phyloP scores from a whole-genome alignment of 1,140 invertebrate species.

The Panagrolaimus sp. region DNA sequence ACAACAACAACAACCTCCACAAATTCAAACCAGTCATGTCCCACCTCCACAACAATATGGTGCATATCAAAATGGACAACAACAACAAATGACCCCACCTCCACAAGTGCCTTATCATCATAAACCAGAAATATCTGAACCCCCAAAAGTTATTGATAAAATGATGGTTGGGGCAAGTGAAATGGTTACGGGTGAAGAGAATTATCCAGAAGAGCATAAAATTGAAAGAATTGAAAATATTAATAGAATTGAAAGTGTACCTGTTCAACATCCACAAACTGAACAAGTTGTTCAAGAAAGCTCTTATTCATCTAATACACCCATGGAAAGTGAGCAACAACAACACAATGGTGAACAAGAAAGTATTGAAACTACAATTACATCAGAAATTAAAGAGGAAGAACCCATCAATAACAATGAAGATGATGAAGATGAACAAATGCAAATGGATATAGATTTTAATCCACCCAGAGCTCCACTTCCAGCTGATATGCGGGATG shows the following conservation, averaged over 20 bases:
- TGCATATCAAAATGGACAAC: background rate
- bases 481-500: too few species aligned
- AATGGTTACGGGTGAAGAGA: background rate
- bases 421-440: background rate
- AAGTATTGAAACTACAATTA: background rate
- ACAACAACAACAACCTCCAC: conserved; percentile 14
- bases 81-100: background rate
- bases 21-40: conserved; percentile 3
- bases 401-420: background rate
- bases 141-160: conserved; percentile 10
- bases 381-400: background rate
- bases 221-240: conserved; percentile 15
- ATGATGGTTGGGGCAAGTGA: conserved; percentile 5
- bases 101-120: background rate
- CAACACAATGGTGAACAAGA: background rate
- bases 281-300: background rate
- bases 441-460: background rate
- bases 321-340: background rate
- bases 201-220: conserved; percentile 5
- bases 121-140: background rate
- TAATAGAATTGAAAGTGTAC: background rate
- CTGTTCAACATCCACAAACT: background rate
- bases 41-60: conserved; percentile 13
- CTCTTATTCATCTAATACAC: background rate
- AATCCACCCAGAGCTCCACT: too few species aligned